Percentiles rank a stretch among this genome's conserved stretches.
Evolutionary conservation across 1,140 invertebrate genomes (phyloP).

Genomic region (Stegodyphus dumicola): DNA sequence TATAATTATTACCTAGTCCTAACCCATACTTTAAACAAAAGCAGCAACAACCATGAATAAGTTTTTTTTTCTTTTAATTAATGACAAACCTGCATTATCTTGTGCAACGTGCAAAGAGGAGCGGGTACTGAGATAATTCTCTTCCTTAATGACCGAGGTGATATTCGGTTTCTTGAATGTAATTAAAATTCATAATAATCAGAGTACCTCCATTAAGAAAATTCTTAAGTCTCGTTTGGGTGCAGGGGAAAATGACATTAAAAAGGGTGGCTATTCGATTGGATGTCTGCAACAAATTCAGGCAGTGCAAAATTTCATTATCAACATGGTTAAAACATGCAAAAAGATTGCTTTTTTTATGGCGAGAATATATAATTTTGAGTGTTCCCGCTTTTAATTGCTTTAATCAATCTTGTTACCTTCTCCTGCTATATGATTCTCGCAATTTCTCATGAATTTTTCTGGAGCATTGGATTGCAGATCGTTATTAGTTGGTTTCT

Average conservation of each 20-base stretch:
- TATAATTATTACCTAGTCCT: conserved; percentile 38
- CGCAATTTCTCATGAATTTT: no score
- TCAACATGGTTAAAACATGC: background rate
- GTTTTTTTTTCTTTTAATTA: conserved; percentile 32
- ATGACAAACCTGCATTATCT: conserved; percentile 38
- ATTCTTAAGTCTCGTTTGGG: conserved; percentile 4
- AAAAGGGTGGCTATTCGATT: background rate
- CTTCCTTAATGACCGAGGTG: conserved; percentile 30
- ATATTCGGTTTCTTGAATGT: conserved; percentile 50
- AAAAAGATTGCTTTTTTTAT: no score
- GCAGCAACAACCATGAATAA: background rate
- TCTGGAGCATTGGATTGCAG: no score
- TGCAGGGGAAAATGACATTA: conserved; percentile 40
- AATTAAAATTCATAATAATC: conserved; percentile 59
- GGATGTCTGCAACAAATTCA: background rate
- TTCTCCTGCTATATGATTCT: no score
- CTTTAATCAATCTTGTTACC: no score
- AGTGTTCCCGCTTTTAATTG: no score
- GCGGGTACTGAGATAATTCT: conserved; percentile 14
- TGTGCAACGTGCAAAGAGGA: background rate
- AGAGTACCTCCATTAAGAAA: conserved; percentile 49
- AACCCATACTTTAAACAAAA: conserved; percentile 1
- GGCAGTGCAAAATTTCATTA: conserved; percentile 39
- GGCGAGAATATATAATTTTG: no score
- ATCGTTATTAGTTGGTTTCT: no score